These are phyloP conservation scores for Tursiops truncatus DNA, from an alignment of 2,113 vertebrate genomes.

Conservation along the genomic window DNA sequence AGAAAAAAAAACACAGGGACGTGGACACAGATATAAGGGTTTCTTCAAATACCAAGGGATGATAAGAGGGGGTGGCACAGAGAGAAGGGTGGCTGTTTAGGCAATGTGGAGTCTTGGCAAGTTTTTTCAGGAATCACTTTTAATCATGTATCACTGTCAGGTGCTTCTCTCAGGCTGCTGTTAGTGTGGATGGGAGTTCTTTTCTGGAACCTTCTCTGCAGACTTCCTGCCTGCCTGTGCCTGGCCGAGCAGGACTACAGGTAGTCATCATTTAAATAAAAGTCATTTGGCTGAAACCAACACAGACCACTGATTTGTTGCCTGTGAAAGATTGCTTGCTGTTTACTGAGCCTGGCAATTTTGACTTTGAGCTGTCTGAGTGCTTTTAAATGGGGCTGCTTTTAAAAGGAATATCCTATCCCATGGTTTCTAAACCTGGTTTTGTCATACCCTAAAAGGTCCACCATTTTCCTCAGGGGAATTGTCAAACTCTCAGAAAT, in stretches of 20 bases:
- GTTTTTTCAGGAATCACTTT: neutral
- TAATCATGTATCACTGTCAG: neutral
- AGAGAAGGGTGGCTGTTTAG: neutral
- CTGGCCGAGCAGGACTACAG: neutral
- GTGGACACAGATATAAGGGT: neutral
- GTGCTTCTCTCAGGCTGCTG: neutral
- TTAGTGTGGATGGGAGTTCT: neutral
- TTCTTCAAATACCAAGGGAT: neutral
- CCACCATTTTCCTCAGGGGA: neutral
- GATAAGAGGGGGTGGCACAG: neutral
- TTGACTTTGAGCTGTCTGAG: neutral
- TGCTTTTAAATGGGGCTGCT: neutral
- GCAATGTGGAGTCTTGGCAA: neutral
- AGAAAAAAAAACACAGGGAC: neutral
- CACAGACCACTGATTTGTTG: accelerated
- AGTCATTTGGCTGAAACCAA: neutral
- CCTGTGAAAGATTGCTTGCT: neutral
- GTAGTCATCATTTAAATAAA: neutral
- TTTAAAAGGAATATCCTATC: neutral
- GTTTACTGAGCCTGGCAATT: neutral
- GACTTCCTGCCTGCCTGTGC: neutral
- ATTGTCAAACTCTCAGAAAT: neutral
- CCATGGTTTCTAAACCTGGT: neutral
- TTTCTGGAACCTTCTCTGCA: neutral
- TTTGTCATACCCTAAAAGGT: neutral